Conservation (phyloP, 2,113 vertebrate genomes). For the Dromas ardeola region DNA sequence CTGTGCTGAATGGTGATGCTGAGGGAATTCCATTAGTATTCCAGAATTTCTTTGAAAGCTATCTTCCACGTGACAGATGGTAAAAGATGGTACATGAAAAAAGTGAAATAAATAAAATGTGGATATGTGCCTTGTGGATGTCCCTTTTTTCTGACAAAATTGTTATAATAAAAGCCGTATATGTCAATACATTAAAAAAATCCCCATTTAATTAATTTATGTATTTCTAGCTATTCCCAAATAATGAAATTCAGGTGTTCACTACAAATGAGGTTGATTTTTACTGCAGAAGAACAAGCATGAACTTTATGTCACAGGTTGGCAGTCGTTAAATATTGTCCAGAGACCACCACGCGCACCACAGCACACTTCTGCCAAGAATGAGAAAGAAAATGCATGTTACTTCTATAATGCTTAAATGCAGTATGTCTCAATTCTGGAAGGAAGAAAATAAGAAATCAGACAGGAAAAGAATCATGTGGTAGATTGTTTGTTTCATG, state of each 20-base stretch:
- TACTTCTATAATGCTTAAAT: neutral
- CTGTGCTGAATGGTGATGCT: slow-evolving; percentile 41
- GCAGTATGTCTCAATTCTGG: slow-evolving; percentile 5
- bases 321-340: neutral
- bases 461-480: neutral
- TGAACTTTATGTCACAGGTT: neutral
- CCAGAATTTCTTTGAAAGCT: slow-evolving; percentile 48
- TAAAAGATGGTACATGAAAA: neutral
- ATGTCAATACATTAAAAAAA: neutral
- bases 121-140: neutral
- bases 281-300: neutral
- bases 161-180: neutral
- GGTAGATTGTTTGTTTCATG: slow-evolving; percentile 48
- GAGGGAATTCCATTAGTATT: slow-evolving; percentile 52
- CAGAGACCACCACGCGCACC: neutral
- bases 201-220: neutral
- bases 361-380: neutral
- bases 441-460: slow-evolving; percentile 27
- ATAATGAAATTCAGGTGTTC: neutral
- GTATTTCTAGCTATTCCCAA: neutral
- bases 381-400: neutral
- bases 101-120: slow-evolving; percentile 36
- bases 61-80: slow-evolving; percentile 39
- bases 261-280: neutral
- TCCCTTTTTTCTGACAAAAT: neutral